Conservation (phyloP, 2,888 invertebrate species). For the Sphecodes monilicornis region DNA sequence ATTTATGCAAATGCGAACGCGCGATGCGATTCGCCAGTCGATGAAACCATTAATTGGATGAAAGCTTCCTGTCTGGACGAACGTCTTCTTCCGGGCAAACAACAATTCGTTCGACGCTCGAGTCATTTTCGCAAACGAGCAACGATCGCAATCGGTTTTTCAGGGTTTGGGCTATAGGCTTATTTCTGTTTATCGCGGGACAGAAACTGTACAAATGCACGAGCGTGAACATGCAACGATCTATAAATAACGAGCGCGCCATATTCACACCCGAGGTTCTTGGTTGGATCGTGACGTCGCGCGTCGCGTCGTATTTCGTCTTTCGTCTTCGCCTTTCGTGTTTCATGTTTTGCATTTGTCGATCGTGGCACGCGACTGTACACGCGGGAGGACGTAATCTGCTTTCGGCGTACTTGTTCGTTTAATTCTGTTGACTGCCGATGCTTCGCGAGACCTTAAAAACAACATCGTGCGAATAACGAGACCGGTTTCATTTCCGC, state of each 20-base stretch:
- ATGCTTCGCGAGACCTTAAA: conserved; percentile 31
- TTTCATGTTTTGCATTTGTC: conserved; percentile 20
- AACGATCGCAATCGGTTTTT: background rate
- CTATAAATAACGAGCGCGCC: conserved; percentile 52
- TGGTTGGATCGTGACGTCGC: conserved; percentile 53
- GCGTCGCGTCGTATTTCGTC: background rate
- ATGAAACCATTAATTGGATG: background rate
- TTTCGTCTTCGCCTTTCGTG: background rate
- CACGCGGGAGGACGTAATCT: conserved; percentile 44
- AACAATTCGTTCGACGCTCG: background rate
- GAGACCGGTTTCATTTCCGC: background rate
- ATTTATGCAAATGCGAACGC: background rate
- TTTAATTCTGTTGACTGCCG: conserved; percentile 27
- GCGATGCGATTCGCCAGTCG: background rate
- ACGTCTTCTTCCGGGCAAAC: background rate
- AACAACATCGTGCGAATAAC: conserved; percentile 5
- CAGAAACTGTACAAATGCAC: background rate
- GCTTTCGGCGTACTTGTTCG: conserved; percentile 33
- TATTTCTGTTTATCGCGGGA: background rate
- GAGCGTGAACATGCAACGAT: conserved; percentile 21
- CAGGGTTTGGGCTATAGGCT: background rate
- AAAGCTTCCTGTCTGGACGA: background rate
- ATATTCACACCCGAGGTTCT: conserved; percentile 41
- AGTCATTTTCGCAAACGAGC: background rate
- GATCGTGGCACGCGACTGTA: conserved; percentile 30